phyloP scores from a whole-genome alignment of 1,140 invertebrate genomes.

The Drosophila parabipectinata region DNA sequence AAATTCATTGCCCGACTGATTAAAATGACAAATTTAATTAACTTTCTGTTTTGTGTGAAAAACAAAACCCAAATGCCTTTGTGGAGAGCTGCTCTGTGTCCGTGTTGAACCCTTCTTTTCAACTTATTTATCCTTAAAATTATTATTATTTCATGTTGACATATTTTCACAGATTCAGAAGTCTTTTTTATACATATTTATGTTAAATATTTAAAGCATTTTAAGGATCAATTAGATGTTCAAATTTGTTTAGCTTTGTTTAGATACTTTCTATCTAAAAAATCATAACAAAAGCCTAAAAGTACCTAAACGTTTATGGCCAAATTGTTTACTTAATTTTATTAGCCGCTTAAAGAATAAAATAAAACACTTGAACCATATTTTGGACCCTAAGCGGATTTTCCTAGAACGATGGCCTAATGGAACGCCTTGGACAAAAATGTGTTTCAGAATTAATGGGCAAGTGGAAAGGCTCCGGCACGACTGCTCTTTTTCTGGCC shows the following conservation, averaged over 20 bases:
- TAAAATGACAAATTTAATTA: conserved; percentile 5
- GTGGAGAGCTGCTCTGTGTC: conserved; percentile 1
- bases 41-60: conserved; percentile 1
- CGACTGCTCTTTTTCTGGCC: conserved; percentile 8
- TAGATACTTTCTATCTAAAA: too few species aligned
- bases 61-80: conserved; percentile 4
- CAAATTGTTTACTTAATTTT: conserved; percentile 7
- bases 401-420: conserved; percentile 16
- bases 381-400: conserved; percentile 38
- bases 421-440: conserved; percentile 12
- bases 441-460: conserved; percentile 5
- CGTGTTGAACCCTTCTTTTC: neutral
- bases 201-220: neutral
- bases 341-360: conserved; percentile 27
- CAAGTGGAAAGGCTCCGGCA: conserved; percentile 22
- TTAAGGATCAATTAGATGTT: neutral
- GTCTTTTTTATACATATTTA: neutral
- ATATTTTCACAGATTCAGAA: neutral
- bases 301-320: too few species aligned
- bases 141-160: neutral
- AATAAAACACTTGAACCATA: conserved; percentile 15
- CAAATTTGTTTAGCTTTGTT: conserved; percentile 24
- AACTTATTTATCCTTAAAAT: neutral
- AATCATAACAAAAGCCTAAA: too few species aligned
- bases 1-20: neutral